Base-by-base conservation (phyloP, 2,113 vertebrate species). In the Oncorhynchus mykiss region DNA sequence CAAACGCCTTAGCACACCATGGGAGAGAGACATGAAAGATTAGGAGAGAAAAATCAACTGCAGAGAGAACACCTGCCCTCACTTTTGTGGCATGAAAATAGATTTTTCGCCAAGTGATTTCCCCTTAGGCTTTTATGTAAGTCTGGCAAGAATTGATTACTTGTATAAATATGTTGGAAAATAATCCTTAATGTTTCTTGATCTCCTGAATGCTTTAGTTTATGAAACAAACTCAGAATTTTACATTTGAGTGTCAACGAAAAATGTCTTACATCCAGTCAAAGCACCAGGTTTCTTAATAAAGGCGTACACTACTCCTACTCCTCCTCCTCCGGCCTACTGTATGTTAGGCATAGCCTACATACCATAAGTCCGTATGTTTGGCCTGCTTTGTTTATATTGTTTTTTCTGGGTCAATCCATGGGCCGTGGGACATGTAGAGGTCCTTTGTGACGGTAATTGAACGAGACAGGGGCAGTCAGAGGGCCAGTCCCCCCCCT, bases 361-460 rank as follows among this genome's bases (percentile, higher is more conserved):
- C 51, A 54, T 54, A 54, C 51, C 51, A 18, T 54, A 18, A 16
- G 51, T 54, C 51, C 51, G 51, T 18, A 18, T 54, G 51, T 54
- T 54, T 54, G 51, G 51, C 51, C 51, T 18, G 51, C 51, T 67
- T 67, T 67, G 65, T 25, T 25, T 29, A 14, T 22, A 31, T 34
- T 4, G 29, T n/a, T 73, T 29, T 73, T 16, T 62, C 12, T 34
- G 72, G 72, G 72, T 25, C 71, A 2, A 22, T 74, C 59, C 25
- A 59, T 64, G 27, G 59, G 20, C 60, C 16, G 72, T 45, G 22
- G 72, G n/a, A 73, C 34, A 39, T 73, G 71, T 34, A 25, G 12
- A 71, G 49, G 13, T 54, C 48, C 24, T 20, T 74, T 65, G 59
- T 74, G 72, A 74, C 22, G 39, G 22, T 49, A 18, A 66, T 66